Evolutionary conservation across 2,888 invertebrate genomes (phyloP).

Genomic region (Platycnemis pennipes): DNA sequence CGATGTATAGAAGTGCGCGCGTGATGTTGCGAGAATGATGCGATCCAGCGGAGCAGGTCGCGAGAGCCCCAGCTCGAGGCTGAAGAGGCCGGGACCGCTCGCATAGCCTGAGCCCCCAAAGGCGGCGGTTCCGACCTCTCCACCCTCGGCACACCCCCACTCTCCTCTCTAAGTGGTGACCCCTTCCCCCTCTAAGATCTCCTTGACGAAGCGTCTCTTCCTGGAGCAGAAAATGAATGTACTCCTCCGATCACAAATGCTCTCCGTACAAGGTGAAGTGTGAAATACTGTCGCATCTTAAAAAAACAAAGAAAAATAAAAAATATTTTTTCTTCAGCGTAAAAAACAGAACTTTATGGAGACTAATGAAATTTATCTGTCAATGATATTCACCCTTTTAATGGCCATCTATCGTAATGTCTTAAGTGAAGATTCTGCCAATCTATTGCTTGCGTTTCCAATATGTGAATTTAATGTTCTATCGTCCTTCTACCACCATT

Average conservation of each 20-base stretch:
- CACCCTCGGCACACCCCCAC: background rate
- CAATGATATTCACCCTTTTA: background rate
- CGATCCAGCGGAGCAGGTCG: background rate
- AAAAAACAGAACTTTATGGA: too few relatives aligned
- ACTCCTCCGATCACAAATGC: too few relatives aligned
- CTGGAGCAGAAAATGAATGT: background rate
- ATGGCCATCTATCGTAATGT: background rate
- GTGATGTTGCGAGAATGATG: background rate
- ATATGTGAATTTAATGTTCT: background rate
- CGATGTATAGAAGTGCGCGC: background rate
- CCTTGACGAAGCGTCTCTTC: background rate
- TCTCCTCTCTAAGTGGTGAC: background rate
- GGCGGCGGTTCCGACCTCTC: background rate
- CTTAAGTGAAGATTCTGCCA: background rate
- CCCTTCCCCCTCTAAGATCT: background rate
- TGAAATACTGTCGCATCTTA: too few relatives aligned
- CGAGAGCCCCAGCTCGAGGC: background rate
- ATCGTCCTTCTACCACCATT: background rate
- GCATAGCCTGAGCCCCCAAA: background rate
- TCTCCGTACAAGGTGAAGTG: too few relatives aligned
- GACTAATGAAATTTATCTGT: background rate
- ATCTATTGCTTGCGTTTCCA: background rate
- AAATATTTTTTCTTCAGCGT: too few relatives aligned
- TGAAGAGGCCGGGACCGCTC: background rate
- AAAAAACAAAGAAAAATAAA: too few relatives aligned